These are phyloP conservation scores for Ctenosaura bakeri DNA, from an alignment of 2,797 vertebrate species.

Conservation along the genomic window DNA sequence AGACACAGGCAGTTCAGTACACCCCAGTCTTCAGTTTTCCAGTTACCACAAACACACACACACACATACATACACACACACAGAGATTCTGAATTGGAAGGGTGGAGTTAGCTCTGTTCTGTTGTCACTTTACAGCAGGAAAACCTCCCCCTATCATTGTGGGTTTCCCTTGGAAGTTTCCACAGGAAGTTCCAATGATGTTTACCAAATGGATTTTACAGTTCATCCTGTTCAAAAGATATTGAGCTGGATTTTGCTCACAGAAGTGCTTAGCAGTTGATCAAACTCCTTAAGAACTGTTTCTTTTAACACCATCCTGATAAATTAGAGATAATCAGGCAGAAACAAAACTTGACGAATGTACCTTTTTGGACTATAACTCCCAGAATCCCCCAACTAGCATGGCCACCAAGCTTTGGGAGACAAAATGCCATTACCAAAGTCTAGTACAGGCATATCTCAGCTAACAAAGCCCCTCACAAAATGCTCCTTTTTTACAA, in stretches of 20 bases:
- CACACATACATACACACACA: too few species aligned
- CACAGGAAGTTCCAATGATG: constrained; percentile 33
- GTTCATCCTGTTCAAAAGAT: constrained; percentile 50
- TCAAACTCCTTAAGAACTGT: constrained; percentile 6
- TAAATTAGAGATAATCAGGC: not conserved
- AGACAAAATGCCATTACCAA: not conserved
- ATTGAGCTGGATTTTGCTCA: not conserved
- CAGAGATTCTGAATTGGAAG: not conserved
- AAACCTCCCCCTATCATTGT: constrained; percentile 29
- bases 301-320: not conserved
- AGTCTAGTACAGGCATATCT: too few species aligned
- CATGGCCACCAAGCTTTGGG: too few species aligned
- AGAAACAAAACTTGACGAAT: not conserved
- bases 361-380: too few species aligned
- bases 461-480: too few species aligned
- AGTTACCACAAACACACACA: not conserved
- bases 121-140: constrained; percentile 37
- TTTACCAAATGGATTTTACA: constrained; percentile 45
- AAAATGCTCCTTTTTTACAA: too few species aligned
- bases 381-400: too few species aligned
- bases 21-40: constrained; percentile 24
- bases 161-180: constrained; percentile 60
- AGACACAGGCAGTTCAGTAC: constrained; percentile 26
- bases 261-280: constrained; percentile 14
- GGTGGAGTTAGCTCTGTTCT: constrained; percentile 27